Evolutionary conservation across 2,113 vertebrate genomes (phyloP).

Genomic region (Trogon melanurus): DNA sequence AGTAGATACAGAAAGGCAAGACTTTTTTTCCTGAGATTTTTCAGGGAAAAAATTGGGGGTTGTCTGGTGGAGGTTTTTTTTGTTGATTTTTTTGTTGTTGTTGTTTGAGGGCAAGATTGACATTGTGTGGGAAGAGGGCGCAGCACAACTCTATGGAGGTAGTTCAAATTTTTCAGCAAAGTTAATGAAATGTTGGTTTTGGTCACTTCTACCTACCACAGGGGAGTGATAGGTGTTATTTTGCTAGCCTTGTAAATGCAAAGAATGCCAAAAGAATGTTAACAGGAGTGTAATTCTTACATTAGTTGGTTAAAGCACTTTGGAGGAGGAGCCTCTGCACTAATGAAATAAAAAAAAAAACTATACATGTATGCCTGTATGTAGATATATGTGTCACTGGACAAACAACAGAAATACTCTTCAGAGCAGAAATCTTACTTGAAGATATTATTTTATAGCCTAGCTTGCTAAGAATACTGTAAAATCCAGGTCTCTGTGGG

Average conservation of each 20-base stretch:
- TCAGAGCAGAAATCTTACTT: background rate
- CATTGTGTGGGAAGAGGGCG: background rate
- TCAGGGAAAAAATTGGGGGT: accelerated
- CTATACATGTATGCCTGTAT: accelerated
- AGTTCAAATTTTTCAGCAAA: background rate
- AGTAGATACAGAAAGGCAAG: background rate
- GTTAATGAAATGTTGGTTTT: background rate
- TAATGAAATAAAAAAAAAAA: background rate
- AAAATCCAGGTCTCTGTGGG: background rate
- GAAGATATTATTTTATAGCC: background rate
- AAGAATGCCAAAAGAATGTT: background rate
- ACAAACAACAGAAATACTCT: background rate
- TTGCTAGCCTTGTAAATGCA: background rate
- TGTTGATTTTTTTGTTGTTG: background rate
- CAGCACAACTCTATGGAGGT: background rate
- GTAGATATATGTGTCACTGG: background rate
- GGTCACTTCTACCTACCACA: background rate
- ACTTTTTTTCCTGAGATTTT: background rate
- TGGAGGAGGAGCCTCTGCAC: background rate
- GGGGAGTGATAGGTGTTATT: background rate
- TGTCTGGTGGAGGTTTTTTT: background rate
- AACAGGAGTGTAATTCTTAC: background rate
- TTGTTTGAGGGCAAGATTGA: background rate
- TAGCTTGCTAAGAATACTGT: background rate
- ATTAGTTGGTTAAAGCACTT: background rate